Base-by-base conservation (phyloP, 2,888 invertebrate species). In the Drosophila picticornis region DNA sequence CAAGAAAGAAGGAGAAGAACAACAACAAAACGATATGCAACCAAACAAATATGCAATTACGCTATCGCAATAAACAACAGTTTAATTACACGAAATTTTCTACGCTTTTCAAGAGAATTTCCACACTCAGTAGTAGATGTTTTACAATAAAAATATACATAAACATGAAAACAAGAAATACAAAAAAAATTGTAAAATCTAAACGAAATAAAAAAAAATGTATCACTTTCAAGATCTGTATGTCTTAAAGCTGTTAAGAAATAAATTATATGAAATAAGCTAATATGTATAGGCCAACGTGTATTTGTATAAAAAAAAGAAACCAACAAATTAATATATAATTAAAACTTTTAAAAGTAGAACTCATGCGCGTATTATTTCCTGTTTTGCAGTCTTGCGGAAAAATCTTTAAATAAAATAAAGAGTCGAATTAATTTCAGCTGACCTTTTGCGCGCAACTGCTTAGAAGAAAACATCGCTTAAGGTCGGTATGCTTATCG, bases 241-340 rank as follows among this genome's bases (percentile, higher is more conserved):
- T 74, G 83, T 84, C 80, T 88, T 81, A 60, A 88, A 72, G 73
- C 73, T 88, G 83, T 83, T 84, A 85, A 65, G 62, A 84, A 88
- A 64, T 61, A 75, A 83, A 73, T 59, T 74, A 64, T 76, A 50
- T 57, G 58, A 73, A 62, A 68, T 83, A 90, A 85, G 75, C 59
- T 76, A 72, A 72, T 78, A 74, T 76, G 55, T 88, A 72, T 87
- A 87, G 83, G 88, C 70, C 69, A 58, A 77, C 69, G 60, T 85
- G 76, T 88, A 87, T 67, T 84, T 85, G 84, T 85, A 84, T 57
- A 76, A 70, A 68, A 72, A 72, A 62, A 62, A 40, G 58, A 38
- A 68, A 58, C 29, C 29, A 58, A 53, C 50, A 70, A 73, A 79
- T 53, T 60, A 84, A 87, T 82, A 84, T 84, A 84, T 77, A n/a